These are phyloP conservation scores for Leptinotarsa peninsularis DNA, from an alignment of 2,888 invertebrate genomes.

Conservation along the genomic window DNA sequence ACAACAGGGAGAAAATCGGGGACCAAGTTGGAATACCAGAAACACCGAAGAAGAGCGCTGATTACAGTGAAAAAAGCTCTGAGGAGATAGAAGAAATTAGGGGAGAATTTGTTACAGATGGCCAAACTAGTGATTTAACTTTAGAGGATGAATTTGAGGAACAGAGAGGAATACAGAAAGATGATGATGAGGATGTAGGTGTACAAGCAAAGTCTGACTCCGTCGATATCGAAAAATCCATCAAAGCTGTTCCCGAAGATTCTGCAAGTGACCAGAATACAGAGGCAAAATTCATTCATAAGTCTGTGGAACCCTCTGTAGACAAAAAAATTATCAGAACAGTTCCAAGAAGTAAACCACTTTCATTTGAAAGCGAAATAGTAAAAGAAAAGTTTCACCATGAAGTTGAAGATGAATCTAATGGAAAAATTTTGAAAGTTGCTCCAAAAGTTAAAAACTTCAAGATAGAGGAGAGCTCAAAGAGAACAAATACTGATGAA, in stretches of 20 bases:
- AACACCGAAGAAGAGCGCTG: conserved; percentile 9
- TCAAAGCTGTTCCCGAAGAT: not conserved
- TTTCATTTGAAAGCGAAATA: not conserved
- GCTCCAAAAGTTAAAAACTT: not conserved
- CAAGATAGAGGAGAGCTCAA: conserved; percentile 15
- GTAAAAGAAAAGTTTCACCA: not conserved
- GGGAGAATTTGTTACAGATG: conserved; percentile 6
- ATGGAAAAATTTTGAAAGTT: not conserved
- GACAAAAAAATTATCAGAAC: not conserved
- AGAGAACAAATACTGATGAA: conserved; percentile 16
- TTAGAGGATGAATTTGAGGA: not conserved
- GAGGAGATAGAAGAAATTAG: conserved; percentile 6
- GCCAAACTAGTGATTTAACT: not conserved
- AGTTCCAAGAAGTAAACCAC: not conserved
- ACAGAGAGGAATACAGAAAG: not conserved
- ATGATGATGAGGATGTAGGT: conserved; percentile 10
- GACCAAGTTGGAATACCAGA: conserved; percentile 12
- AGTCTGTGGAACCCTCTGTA: not conserved
- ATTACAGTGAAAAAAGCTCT: conserved; percentile 20
- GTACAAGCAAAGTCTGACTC: conserved; percentile 6
- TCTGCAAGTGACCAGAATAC: not conserved
- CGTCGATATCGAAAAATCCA: conserved; percentile 1
- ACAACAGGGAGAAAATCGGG: conserved; percentile 28
- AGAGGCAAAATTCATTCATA: not conserved
- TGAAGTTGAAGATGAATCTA: not conserved